Evolutionary conservation across 2,797 vertebrate species (phyloP).

Genomic region (Uromys caudimaculatus): DNA sequence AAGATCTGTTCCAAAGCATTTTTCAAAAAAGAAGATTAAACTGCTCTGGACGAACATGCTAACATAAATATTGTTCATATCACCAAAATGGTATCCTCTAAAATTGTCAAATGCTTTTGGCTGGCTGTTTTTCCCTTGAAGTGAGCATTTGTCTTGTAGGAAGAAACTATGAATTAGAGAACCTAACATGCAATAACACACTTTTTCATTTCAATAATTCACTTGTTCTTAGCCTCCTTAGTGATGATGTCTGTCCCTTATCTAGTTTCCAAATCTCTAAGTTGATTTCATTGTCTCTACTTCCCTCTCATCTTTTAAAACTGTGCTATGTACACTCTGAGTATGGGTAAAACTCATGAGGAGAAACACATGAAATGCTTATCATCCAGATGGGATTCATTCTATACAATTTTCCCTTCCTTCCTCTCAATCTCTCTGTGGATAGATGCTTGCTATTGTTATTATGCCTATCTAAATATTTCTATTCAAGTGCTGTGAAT

Average conservation of each 20-base stretch:
- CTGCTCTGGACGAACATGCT: not conserved
- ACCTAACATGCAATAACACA: not conserved
- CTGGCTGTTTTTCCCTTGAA: not conserved
- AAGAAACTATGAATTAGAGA: slow-evolving; percentile 31
- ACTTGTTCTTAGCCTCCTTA: slow-evolving; percentile 9
- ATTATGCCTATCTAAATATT: slow-evolving; percentile 24
- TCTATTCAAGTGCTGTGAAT: not conserved
- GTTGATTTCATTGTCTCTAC: not conserved
- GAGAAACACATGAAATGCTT: not conserved
- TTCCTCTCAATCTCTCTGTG: not conserved
- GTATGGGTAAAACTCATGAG: not conserved
- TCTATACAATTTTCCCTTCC: not conserved
- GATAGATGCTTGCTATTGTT: not conserved
- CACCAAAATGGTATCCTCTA: not conserved
- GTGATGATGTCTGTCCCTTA: not conserved
- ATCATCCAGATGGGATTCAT: not conserved
- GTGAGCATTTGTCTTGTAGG: not conserved
- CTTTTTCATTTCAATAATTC: not conserved
- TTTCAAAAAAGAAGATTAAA: not conserved
- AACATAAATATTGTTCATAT: slow-evolving; percentile 37
- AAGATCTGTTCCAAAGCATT: not conserved
- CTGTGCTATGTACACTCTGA: not conserved
- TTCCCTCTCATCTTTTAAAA: not conserved
- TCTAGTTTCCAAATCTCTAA: slow-evolving; percentile 27
- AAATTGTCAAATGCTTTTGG: not conserved